phyloP scores from a whole-genome alignment of 2,113 vertebrate genomes.

The Trichechus manatus region DNA sequence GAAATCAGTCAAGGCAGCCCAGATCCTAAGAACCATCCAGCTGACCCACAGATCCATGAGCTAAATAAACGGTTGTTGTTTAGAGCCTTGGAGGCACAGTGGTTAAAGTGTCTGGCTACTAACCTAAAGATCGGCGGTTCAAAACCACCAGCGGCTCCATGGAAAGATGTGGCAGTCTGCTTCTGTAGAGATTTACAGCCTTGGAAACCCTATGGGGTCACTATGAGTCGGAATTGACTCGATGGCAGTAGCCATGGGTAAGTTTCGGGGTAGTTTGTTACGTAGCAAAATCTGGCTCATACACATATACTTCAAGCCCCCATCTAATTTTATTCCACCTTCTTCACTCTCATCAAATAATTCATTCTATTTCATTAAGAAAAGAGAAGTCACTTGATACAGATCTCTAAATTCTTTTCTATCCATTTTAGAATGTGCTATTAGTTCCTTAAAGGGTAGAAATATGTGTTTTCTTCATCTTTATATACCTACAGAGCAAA shows the following conservation, averaged over 20 bases:
- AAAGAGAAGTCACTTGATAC: slow-evolving; percentile 41
- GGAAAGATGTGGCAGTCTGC: too few relatives aligned
- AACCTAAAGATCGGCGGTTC: too few relatives aligned
- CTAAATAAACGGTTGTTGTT: background rate
- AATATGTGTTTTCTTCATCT: background rate
- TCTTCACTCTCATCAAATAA: background rate
- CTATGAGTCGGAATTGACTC: too few relatives aligned
- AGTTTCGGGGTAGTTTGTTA: background rate
- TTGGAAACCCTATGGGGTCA: too few relatives aligned
- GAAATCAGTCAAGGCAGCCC: background rate
- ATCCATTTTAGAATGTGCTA: background rate
- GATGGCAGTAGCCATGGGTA: background rate
- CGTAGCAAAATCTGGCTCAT: slow-evolving; percentile 1
- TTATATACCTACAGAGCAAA: background rate
- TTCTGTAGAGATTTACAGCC: too few relatives aligned
- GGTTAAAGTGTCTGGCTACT: too few relatives aligned
- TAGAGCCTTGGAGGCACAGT: background rate
- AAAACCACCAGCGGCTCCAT: too few relatives aligned
- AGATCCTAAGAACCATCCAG: background rate
- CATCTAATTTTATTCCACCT: background rate
- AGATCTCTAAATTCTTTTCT: background rate
- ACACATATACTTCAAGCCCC: background rate
- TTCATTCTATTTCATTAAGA: slow-evolving; percentile 2
- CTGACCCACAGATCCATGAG: background rate
- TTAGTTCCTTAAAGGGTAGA: slow-evolving; percentile 2